Percentiles rank a stretch among this genome's conserved stretches.
Conservation (phyloP, 1,140 invertebrate species). For the Berghia stephanieae region DNA sequence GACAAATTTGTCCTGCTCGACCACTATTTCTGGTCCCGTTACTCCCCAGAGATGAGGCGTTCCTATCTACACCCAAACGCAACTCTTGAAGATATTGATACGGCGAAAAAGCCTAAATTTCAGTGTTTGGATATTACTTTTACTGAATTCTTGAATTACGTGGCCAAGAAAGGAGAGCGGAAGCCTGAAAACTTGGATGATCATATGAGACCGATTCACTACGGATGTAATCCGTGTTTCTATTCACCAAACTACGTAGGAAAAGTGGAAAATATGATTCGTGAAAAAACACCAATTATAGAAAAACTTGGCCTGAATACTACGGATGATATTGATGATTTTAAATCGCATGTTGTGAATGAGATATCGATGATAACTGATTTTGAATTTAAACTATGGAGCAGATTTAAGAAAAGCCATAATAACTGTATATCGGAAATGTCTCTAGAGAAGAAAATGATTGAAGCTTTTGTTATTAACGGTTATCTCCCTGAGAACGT, state of each 20-base stretch:
- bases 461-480: conserved; percentile 25
- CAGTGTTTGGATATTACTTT: conserved; percentile 32
- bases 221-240: conserved; percentile 27
- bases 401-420: not conserved
- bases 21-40: conserved; percentile 27
- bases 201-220: conserved; percentile 23
- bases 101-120: not conserved
- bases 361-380: conserved; percentile 22
- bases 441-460: conserved; percentile 12
- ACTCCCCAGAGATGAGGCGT: not conserved
- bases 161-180: not conserved
- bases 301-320: not conserved
- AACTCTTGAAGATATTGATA: not conserved
- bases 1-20: conserved; percentile 36
- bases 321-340: not conserved
- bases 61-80: not conserved
- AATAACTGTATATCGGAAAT: conserved; percentile 10
- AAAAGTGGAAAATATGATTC: conserved; percentile 26
- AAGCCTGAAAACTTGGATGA: conserved; percentile 10
- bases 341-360: not conserved
- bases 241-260: conserved; percentile 34
- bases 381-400: conserved; percentile 27
- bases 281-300: conserved; percentile 20
- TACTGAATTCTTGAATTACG: conserved; percentile 37
- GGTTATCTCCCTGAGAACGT: conserved; percentile 21